Evolutionary conservation across 2,113 vertebrate genomes (phyloP).

Genomic region (Nerophis lumbriciformis): DNA sequence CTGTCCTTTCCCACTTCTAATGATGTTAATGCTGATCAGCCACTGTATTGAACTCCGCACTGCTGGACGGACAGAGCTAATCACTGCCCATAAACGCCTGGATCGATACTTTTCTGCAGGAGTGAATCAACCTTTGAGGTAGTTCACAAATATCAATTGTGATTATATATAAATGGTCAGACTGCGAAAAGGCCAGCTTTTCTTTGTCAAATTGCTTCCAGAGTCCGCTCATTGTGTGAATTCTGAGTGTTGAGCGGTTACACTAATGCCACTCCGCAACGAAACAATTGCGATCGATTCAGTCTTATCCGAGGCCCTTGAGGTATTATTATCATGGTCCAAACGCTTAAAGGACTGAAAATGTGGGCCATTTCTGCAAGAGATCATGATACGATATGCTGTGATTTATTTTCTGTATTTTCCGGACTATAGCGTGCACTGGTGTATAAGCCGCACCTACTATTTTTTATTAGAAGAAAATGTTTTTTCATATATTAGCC

Average conservation of each 20-base stretch:
- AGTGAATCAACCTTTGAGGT: constrained; percentile 16
- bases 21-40: constrained; percentile 57
- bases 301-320: too few relatives aligned
- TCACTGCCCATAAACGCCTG: constrained; percentile 40
- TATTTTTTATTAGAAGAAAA: too few relatives aligned
- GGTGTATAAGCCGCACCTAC: too few relatives aligned
- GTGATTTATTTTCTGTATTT: too few relatives aligned
- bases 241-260: not conserved
- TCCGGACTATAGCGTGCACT: too few relatives aligned
- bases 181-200: not conserved
- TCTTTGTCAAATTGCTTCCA: not conserved
- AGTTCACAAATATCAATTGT: constrained; percentile 11
- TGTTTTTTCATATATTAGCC: too few relatives aligned
- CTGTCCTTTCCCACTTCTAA: constrained; percentile 50
- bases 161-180: constrained; percentile 7
- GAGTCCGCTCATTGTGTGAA: not conserved
- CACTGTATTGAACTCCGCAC: constrained; percentile 50
- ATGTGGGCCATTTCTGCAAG: too few relatives aligned
- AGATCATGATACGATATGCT: too few relatives aligned
- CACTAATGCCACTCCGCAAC: not conserved
- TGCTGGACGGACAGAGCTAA: constrained; percentile 48
- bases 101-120: constrained; percentile 42
- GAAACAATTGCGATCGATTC: too few relatives aligned
- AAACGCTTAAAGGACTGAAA: too few relatives aligned
- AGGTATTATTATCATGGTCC: too few relatives aligned